Percentiles rank a stretch among this genome's conserved stretches.
Conservation (phyloP, 2,113 vertebrate genomes). For the Elgaria multicarinata region DNA sequence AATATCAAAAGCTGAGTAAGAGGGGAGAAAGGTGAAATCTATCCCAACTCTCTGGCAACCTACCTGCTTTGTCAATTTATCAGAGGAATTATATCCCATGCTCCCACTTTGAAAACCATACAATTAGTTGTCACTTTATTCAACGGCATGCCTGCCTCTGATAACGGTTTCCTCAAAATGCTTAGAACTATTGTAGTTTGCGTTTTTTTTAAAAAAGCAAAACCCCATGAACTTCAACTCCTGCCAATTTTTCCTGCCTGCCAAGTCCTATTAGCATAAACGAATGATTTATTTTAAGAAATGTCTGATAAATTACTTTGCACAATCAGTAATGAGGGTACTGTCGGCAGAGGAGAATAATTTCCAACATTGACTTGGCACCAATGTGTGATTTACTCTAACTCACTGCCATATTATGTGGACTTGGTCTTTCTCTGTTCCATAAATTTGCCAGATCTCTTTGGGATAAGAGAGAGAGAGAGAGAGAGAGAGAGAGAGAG, state of each 20-base stretch:
- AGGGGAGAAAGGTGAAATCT: slow-evolving; percentile 65
- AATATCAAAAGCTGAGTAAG: slow-evolving; percentile 47
- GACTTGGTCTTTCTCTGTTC: slow-evolving; percentile 61
- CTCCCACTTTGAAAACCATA: slow-evolving; percentile 73
- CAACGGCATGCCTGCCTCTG: slow-evolving; percentile 64
- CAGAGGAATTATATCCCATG: slow-evolving; percentile 64
- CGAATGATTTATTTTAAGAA: slow-evolving; percentile 90
- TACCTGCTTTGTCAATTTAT: slow-evolving; percentile 68
- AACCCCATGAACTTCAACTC: slow-evolving; percentile 81
- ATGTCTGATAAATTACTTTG: slow-evolving; percentile 88
- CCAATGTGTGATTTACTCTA: slow-evolving; percentile 72
- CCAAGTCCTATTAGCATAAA: slow-evolving; percentile 89
- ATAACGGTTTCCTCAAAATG: slow-evolving; percentile 74
- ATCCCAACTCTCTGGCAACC: slow-evolving; percentile 59
- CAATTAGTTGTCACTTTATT: slow-evolving; percentile 70
- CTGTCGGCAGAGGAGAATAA: slow-evolving; percentile 84
- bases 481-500: slow-evolving; percentile 5
- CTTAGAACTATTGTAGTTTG: slow-evolving; percentile 72
- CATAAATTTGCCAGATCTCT: slow-evolving; percentile 70
- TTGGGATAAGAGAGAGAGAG: slow-evolving; percentile 35
- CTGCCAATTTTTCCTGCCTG: slow-evolving; percentile 84
- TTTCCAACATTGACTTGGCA: slow-evolving; percentile 84
- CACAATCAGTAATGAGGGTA: slow-evolving; percentile 87
- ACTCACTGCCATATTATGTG: slow-evolving; percentile 73
- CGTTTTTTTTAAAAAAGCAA: slow-evolving; percentile 79